Evolutionary conservation across 2,888 invertebrate species (phyloP).

Genomic region (Arrhopalites spinosus): DNA sequence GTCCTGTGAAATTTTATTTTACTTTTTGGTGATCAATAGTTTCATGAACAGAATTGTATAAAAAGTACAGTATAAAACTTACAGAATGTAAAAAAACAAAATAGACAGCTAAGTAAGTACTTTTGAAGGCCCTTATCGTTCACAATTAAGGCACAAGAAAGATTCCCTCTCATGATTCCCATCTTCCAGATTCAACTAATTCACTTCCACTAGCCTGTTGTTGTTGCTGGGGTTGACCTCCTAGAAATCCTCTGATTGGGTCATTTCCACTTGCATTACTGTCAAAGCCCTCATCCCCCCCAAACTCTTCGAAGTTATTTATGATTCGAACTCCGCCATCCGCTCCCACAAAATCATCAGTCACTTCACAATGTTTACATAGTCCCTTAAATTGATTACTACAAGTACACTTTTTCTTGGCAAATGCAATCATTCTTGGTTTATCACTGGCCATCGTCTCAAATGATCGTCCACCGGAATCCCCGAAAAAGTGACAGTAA

Average conservation of each 20-base stretch:
- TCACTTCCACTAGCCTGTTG: not conserved
- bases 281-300: conserved; percentile 22
- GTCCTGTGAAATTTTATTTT: no score
- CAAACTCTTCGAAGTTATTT: conserved; percentile 25
- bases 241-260: not conserved
- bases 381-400: conserved; percentile 30
- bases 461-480: conserved; percentile 23
- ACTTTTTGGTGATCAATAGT: no score
- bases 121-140: no score
- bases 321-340: conserved; percentile 22
- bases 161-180: no score
- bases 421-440: conserved; percentile 7
- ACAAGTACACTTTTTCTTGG: conserved; percentile 23
- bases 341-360: conserved; percentile 30
- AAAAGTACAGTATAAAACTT: no score
- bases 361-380: conserved; percentile 23
- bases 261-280: not conserved
- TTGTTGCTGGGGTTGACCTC: not conserved
- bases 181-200: no score
- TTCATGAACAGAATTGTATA: no score
- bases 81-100: no score
- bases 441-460: not conserved
- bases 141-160: not conserved
- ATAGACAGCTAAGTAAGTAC: no score
- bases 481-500: conserved; percentile 32